phyloP scores from a whole-genome alignment of 2,797 vertebrate species.

The Artibeus lituratus region DNA sequence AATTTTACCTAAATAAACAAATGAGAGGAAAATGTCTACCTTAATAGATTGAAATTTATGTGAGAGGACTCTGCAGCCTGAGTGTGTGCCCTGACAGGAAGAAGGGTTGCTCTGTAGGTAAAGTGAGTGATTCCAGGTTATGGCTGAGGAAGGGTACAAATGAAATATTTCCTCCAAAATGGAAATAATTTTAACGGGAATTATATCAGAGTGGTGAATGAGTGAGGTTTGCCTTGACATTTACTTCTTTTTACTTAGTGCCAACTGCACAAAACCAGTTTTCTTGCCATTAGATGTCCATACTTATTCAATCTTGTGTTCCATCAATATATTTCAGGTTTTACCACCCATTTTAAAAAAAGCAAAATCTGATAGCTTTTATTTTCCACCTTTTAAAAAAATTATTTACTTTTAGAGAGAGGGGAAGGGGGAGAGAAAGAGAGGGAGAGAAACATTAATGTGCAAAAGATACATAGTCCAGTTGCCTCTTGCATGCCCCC shows the following conservation, averaged over 20 bases:
- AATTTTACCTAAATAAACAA: neutral
- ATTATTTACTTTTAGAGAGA: no score
- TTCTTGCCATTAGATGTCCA: neutral
- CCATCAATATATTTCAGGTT: neutral
- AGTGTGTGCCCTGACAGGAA: neutral
- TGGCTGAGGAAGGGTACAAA: neutral
- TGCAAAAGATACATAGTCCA: no score
- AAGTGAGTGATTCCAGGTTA: neutral
- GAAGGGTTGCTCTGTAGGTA: neutral
- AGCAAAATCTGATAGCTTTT: neutral
- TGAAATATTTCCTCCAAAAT: neutral
- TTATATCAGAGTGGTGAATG: neutral
- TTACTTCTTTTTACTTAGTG: neutral
- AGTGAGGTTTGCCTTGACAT: neutral
- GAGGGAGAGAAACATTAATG: no score
- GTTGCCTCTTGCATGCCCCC: no score
- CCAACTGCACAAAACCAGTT: neutral
- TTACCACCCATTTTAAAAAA: neutral
- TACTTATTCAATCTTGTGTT: neutral
- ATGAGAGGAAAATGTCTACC: neutral
- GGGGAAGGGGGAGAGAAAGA: no score
- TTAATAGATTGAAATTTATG: neutral
- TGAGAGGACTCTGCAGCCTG: neutral
- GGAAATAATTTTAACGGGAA: neutral
- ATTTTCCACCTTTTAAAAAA: neutral